Base-by-base conservation (phyloP, 2,888 invertebrate genomes). In the Sycophila texana region DNA sequence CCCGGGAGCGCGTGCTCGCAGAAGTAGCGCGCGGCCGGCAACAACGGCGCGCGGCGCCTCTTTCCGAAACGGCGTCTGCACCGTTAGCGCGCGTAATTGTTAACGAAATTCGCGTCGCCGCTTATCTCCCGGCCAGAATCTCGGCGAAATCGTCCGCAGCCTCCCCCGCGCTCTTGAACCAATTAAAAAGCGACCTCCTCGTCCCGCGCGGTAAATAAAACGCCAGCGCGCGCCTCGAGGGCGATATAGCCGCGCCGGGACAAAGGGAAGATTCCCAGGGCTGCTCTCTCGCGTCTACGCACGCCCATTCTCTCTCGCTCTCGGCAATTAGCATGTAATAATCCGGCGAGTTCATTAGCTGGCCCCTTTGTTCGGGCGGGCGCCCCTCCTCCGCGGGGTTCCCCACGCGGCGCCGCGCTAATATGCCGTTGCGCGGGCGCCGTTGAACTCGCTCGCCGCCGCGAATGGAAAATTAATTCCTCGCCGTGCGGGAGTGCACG, bases 281-380 rank as follows among this genome's bases (percentile, higher is more conserved):
- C 20, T 0, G n/a, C 16, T 57, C 4, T 4, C 20, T 39, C 18
- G 5, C 20, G 16, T 18, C 4, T 20, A 4, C 14, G 7, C 75
- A 16, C 57, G 20, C 26, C 57, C 14, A 22, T 58, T 39, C 53
- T 22, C 4, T 22, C 7, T 14, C 26, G 63, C 13, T n/a, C 66
- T 7, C 20, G 71, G 76, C 75, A 79, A 81, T 81, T 81, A 81
- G 78, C 81, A 81, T 81, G 76, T 81, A 79, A 81, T 81, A 81
- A 81, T 81, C 78, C 75, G 51, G 78, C 75, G 58, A 73, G 78
- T 76, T 78, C 81, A 79, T 81, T 79, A 81, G 78, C 67, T 74
- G 61, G 63, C 71, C 60, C 65, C 58, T 78, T 78, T 78, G 78
- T 78, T 78, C 68, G 47, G 39, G 58, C 22, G 66, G 49, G 58